These are phyloP conservation scores for Rhodophaea formosa DNA, from an alignment of 2,888 invertebrate genomes.

Conservation along the genomic window DNA sequence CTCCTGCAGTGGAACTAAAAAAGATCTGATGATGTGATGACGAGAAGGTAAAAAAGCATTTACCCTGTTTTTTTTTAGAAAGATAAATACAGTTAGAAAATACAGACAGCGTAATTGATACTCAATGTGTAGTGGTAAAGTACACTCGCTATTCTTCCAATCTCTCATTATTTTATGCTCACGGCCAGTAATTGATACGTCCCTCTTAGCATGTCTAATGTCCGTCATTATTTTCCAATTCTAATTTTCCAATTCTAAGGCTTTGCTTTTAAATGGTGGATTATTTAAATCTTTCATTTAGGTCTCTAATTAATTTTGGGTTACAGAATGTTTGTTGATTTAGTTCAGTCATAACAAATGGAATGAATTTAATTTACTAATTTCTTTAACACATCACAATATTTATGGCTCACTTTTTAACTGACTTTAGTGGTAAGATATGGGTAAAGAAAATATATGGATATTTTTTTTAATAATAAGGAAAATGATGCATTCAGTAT, in stretches of 20 bases:
- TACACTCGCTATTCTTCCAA: neutral
- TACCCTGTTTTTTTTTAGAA: no score
- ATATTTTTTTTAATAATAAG: no score
- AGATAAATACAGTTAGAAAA: no score
- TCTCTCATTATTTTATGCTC: constrained; percentile 25
- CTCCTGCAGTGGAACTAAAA: no score
- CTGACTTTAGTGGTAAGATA: no score
- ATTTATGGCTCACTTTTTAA: no score
- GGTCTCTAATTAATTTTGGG: constrained; percentile 30
- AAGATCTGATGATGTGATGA: no score
- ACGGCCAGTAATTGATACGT: constrained; percentile 72
- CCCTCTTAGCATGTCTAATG: constrained; percentile 72
- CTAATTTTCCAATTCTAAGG: constrained; percentile 74
- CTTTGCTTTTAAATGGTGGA: constrained; percentile 65
- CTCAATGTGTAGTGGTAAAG: no score
- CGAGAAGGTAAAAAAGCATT: no score
- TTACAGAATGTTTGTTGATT: constrained; percentile 21
- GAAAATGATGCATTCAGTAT: no score
- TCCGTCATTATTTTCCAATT: constrained; percentile 79
- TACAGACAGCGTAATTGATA: no score
- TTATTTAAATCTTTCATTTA: constrained; percentile 54
- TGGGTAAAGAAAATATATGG: no score
- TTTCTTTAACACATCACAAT: neutral
- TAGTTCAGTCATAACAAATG: neutral
- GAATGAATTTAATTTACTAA: neutral